phyloP scores from a whole-genome alignment of 2,888 invertebrate genomes.

The Xylocampa areola region DNA sequence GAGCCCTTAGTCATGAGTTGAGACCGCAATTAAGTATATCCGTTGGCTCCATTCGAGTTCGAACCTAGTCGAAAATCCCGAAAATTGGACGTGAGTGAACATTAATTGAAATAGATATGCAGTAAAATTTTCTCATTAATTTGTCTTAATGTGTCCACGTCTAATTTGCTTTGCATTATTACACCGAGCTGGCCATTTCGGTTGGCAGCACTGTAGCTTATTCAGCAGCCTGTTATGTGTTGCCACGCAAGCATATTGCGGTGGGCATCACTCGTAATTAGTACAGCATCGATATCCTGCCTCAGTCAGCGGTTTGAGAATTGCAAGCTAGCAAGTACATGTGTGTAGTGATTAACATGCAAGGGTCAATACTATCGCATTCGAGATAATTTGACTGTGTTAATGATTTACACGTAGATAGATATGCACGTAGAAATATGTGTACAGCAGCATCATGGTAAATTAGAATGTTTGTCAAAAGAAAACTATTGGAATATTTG shows the following conservation, averaged over 20 bases:
- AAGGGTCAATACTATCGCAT: neutral
- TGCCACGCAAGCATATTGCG: conserved; percentile 41
- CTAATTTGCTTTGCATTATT: conserved; percentile 6
- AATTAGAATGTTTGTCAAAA: no score
- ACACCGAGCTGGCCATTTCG: conserved; percentile 1
- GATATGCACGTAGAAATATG: no score
- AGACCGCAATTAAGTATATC: no score
- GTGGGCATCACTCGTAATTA: conserved; percentile 47
- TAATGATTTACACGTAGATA: no score
- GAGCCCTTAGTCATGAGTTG: no score
- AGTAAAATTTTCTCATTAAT: conserved; percentile 16
- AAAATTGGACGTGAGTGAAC: no score
- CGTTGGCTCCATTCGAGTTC: no score
- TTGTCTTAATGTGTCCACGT: conserved; percentile 10
- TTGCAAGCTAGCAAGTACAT: conserved; percentile 12
- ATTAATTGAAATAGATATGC: no score
- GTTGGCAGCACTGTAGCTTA: conserved; percentile 27
- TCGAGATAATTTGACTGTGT: no score
- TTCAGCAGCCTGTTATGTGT: conserved; percentile 35
- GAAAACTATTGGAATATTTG: no score
- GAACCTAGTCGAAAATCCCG: no score
- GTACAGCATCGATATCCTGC: conserved; percentile 46
- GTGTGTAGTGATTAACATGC: conserved; percentile 19
- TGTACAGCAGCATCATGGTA: no score
- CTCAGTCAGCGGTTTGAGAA: conserved; percentile 43